These are phyloP conservation scores for Oreochromis tanganicae DNA, from an alignment of 2,113 vertebrate genomes.

Conservation along the genomic window DNA sequence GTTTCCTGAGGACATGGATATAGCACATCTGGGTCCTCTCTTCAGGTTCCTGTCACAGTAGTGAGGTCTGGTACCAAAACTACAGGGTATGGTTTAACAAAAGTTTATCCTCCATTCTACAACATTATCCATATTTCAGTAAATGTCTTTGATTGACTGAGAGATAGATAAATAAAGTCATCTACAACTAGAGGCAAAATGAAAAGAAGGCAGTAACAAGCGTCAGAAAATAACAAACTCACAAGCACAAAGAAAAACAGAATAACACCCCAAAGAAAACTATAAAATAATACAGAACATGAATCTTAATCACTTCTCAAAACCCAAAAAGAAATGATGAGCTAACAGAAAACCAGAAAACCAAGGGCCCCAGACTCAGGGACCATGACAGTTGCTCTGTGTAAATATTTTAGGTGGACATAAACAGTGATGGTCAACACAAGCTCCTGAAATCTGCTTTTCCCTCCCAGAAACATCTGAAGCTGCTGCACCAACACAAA, in stretches of 20 bases:
- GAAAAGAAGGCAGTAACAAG: background rate
- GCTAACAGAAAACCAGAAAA: background rate
- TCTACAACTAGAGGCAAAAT: background rate
- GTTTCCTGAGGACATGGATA: background rate
- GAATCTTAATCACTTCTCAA: background rate
- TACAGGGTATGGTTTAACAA: background rate
- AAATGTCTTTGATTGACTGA: background rate
- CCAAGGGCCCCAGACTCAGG: background rate
- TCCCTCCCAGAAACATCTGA: background rate
- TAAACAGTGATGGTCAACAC: background rate
- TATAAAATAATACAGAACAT: background rate
- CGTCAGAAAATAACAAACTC: fast-evolving
- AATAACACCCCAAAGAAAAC: background rate
- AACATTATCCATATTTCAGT: background rate
- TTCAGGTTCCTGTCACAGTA: background rate
- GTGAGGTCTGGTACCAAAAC: background rate
- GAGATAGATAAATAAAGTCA: background rate
- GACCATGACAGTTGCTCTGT: background rate
- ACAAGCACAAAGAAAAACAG: background rate
- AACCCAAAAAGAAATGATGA: background rate
- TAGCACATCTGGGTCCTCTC: background rate
- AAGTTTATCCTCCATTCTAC: background rate
- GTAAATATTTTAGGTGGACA: background rate
- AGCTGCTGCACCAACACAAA: background rate
- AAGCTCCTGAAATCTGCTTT: background rate